A percentile compares a stretch with the other conserved stretches of the same genome.
These are phyloP conservation scores for Trissolcus basalis DNA, from an alignment of 1,140 invertebrate species.

Conservation along the genomic window DNA sequence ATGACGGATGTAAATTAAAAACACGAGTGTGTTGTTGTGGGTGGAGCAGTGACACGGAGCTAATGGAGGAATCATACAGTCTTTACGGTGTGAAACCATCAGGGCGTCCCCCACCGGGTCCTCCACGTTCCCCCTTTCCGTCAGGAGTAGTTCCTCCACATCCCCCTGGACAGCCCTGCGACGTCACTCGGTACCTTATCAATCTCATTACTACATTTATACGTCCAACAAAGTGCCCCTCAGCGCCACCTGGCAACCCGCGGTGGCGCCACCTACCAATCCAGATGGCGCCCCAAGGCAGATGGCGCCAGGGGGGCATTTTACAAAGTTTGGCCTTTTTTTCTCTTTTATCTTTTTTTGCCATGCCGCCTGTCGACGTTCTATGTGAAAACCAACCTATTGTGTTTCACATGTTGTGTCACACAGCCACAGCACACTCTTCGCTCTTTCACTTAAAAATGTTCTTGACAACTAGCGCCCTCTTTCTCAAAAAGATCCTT, in stretches of 20 bases:
- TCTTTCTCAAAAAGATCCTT: too few relatives aligned
- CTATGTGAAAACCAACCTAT: too few relatives aligned
- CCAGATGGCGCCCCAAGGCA: background rate
- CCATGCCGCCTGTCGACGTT: too few relatives aligned
- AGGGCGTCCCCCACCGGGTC: slow-evolving; percentile 77
- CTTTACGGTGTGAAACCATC: slow-evolving; percentile 86
- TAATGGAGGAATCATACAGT: slow-evolving; percentile 86
- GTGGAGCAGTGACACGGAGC: slow-evolving; percentile 81
- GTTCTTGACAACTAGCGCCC: too few relatives aligned
- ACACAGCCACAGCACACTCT: too few relatives aligned
- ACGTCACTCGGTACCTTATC: slow-evolving; percentile 76
- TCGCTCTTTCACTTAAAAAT: too few relatives aligned
- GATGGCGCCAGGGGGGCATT: too few relatives aligned
- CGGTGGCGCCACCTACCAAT: too few relatives aligned
- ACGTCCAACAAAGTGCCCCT: slow-evolving; percentile 18
- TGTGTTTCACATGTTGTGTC: too few relatives aligned
- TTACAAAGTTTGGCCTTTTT: background rate
- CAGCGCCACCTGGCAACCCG: too few relatives aligned
- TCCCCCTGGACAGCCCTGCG: slow-evolving; percentile 77
- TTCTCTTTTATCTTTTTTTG: too few relatives aligned
- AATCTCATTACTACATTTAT: slow-evolving; percentile 38
- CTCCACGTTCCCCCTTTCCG: slow-evolving; percentile 73
- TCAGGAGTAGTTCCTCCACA: slow-evolving; percentile 76
- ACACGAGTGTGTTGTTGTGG: slow-evolving; percentile 70
- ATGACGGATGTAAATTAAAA: too few relatives aligned